These are phyloP conservation scores for Mermis nigrescens DNA, from an alignment of 2,888 invertebrate species.

Conservation along the genomic window DNA sequence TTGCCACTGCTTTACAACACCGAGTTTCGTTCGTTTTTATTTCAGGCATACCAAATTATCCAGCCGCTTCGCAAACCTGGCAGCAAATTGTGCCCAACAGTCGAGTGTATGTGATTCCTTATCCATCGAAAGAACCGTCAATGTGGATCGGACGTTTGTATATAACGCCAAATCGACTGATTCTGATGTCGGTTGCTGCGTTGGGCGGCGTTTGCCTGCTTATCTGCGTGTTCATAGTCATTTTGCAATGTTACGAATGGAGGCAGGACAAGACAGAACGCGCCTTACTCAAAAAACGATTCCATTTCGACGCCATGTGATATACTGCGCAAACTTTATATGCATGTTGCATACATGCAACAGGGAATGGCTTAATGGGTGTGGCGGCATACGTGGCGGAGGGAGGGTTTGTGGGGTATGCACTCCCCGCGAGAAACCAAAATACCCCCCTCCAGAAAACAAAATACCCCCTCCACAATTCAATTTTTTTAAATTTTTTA, in stretches of 20 bases:
- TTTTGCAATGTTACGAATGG: constrained; percentile 25
- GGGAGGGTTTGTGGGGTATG: too few species aligned
- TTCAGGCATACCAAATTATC: background rate
- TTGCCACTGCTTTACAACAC: too few species aligned
- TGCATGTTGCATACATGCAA: too few species aligned
- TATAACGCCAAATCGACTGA: constrained; percentile 27
- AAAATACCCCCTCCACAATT: too few species aligned
- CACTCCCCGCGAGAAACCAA: too few species aligned
- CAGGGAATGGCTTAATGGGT: too few species aligned
- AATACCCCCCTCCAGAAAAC: too few species aligned
- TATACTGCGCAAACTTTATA: too few species aligned
- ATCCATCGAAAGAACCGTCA: constrained; percentile 40
- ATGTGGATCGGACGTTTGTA: constrained; percentile 27
- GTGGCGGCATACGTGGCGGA: too few species aligned
- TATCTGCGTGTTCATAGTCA: constrained; percentile 22
- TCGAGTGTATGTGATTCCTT: constrained; percentile 80
- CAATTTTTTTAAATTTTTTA: too few species aligned
- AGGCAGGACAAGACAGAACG: constrained; percentile 13
- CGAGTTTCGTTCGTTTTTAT: too few species aligned
- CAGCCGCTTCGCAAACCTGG: background rate
- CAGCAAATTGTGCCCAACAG: constrained; percentile 71
- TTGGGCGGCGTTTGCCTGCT: constrained; percentile 21
- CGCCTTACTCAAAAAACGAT: constrained; percentile 24
- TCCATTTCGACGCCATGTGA: constrained; percentile 33
- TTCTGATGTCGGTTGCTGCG: constrained; percentile 19